These are phyloP conservation scores for Schizotus pectinicornis DNA, from an alignment of 2,888 invertebrate genomes.

Conservation along the genomic window DNA sequence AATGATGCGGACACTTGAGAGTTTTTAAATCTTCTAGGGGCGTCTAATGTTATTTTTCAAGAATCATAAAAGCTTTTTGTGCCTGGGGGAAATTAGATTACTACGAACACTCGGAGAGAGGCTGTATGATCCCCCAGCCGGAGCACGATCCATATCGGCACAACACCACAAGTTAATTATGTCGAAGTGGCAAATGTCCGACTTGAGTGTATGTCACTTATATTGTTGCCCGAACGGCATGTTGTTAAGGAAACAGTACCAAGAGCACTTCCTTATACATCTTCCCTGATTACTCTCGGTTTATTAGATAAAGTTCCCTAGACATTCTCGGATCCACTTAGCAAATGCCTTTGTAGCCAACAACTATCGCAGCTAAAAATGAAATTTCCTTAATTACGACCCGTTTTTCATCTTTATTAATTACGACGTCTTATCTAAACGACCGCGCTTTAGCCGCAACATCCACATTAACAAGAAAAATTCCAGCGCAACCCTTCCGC, in stretches of 20 bases:
- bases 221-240: slow-evolving; percentile 35
- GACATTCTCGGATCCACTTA: slow-evolving; percentile 37
- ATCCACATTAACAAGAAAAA: slow-evolving; percentile 24
- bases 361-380: slow-evolving; percentile 28
- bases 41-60: slow-evolving; percentile 39
- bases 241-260: slow-evolving; percentile 35
- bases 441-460: slow-evolving; percentile 32
- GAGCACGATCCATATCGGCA: slow-evolving; percentile 28
- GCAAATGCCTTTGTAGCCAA: slow-evolving; percentile 27
- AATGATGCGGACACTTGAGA: slow-evolving; percentile 45
- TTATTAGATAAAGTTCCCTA: slow-evolving; percentile 39
- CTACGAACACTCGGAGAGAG: slow-evolving; percentile 36
- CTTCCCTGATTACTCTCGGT: slow-evolving; percentile 41
- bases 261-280: slow-evolving; percentile 32
- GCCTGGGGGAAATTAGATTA: slow-evolving; percentile 46
- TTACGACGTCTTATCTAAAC: slow-evolving; percentile 36
- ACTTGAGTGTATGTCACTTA: slow-evolving; percentile 35
- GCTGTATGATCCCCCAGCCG: slow-evolving; percentile 24
- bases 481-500: slow-evolving; percentile 6
- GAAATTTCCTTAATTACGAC: slow-evolving; percentile 36
- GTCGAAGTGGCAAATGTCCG: slow-evolving; percentile 31
- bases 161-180: slow-evolving; percentile 36
- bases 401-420: slow-evolving; percentile 36
- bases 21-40: slow-evolving; percentile 44
- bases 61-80: slow-evolving; percentile 47